Evolutionary conservation across 2,113 vertebrate genomes (phyloP).

Genomic region (Tichodroma muraria): DNA sequence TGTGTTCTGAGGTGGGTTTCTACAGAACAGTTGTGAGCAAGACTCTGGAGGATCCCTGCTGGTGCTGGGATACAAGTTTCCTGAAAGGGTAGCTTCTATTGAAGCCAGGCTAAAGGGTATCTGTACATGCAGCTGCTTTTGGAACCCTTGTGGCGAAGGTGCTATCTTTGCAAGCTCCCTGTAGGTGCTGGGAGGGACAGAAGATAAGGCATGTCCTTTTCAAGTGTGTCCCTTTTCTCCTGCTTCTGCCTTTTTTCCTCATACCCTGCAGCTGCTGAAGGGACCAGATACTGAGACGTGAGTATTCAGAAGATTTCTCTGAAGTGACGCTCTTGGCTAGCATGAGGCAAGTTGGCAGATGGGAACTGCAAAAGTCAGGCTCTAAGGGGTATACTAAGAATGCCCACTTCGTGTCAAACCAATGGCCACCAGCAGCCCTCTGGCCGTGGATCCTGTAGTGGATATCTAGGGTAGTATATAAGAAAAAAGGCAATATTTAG

Average conservation of each 20-base stretch:
- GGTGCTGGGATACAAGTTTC: not conserved
- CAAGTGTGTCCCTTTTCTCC: not conserved
- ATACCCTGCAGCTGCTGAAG: not conserved
- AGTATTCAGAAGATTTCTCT: not conserved
- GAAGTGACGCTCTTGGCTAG: not conserved
- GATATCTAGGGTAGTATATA: not conserved
- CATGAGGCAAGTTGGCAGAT: not conserved
- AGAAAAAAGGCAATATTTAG: not conserved
- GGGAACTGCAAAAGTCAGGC: not conserved
- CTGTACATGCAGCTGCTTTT: not conserved
- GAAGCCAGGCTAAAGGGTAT: not conserved
- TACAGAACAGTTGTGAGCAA: not conserved
- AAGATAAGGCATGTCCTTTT: not conserved
- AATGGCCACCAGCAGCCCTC: not conserved
- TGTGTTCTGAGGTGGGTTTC: not conserved
- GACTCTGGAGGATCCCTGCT: not conserved
- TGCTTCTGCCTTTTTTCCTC: not conserved
- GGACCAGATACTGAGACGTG: not conserved
- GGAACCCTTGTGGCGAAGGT: accelerated
- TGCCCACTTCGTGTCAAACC: not conserved
- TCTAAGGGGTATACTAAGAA: not conserved
- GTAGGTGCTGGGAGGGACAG: not conserved
- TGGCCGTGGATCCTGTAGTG: not conserved
- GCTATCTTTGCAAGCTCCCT: not conserved
- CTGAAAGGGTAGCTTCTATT: not conserved